Evolutionary conservation across 2,888 invertebrate species (phyloP).

Genomic region (Anaspis maculata): DNA sequence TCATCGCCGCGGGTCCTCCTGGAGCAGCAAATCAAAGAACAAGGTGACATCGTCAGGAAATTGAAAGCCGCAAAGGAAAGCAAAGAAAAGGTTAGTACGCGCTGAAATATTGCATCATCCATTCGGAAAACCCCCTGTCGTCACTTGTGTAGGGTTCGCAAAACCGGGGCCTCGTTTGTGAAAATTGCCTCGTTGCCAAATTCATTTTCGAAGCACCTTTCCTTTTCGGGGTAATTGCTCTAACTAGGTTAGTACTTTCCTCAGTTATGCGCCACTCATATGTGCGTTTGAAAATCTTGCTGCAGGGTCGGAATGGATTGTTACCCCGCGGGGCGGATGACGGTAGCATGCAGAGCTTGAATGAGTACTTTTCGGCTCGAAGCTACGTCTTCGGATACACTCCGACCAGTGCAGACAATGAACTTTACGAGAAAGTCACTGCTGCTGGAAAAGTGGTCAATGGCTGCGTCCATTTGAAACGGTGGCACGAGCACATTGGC

Average conservation of each 20-base stretch:
- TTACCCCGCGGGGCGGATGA: constrained; percentile 4
- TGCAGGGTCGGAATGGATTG: constrained; percentile 8
- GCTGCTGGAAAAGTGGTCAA: constrained; percentile 28
- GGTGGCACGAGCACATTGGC: constrained; percentile 56
- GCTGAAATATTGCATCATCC: constrained; percentile 14
- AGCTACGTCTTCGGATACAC: constrained; percentile 52
- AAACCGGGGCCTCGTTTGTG: background rate
- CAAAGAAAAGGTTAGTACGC: constrained; percentile 56
- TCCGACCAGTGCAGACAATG: constrained; percentile 47
- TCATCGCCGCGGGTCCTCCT: too few species aligned
- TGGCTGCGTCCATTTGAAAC: constrained; percentile 45
- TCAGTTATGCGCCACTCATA: too few species aligned
- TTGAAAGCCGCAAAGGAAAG: constrained; percentile 73
- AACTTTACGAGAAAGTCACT: constrained; percentile 36
- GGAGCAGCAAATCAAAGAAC: constrained; percentile 56
- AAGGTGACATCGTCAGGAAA: constrained; percentile 75
- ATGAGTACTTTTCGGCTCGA: constrained; percentile 45
- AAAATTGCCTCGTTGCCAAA: background rate
- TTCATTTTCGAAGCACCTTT: background rate
- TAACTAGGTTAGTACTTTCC: too few species aligned
- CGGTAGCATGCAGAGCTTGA: constrained; percentile 20
- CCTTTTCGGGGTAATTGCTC: too few species aligned
- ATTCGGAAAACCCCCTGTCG: constrained; percentile 1
- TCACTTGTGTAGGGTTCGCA: too few species aligned
- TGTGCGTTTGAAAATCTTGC: too few species aligned